phyloP scores from a whole-genome alignment of 2,888 invertebrate species.

The Sclerodermus sp. region DNA sequence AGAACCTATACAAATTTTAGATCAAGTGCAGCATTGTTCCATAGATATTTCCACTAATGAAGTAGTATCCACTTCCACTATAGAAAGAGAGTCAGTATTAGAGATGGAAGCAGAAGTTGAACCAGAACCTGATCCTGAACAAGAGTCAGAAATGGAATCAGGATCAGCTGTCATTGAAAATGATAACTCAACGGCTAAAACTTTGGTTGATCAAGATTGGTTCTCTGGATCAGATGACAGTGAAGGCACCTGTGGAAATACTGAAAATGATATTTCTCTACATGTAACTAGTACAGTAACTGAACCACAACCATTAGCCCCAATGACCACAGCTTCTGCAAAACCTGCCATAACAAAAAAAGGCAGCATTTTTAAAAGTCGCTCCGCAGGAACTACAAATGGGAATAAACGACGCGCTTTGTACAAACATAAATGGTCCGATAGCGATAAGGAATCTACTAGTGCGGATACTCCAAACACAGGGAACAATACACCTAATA shows the following conservation, averaged over 20 bases:
- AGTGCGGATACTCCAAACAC: conserved; percentile 33
- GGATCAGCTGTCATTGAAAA: conserved; percentile 20
- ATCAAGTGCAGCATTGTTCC: conserved; percentile 43
- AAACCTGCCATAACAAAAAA: conserved; percentile 64
- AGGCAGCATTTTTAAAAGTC: conserved; percentile 87
- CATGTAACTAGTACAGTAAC: conserved; percentile 53
- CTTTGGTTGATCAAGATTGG: conserved; percentile 55
- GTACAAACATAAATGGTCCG: conserved; percentile 89
- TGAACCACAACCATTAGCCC: conserved; percentile 45
- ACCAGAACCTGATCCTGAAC: conserved; percentile 31
- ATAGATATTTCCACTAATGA: conserved; percentile 32
- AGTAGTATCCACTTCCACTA: conserved; percentile 24
- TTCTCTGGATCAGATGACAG: conserved; percentile 55
- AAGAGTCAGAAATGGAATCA: conserved; percentile 13
- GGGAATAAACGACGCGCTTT: conserved; percentile 75
- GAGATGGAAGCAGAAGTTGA: conserved; percentile 35
- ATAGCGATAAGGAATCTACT: conserved; percentile 64
- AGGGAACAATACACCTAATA: conserved; percentile 31
- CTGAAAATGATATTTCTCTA: conserved; percentile 56
- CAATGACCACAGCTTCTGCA: conserved; percentile 17
- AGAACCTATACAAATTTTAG: conserved; percentile 9
- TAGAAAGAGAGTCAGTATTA: conserved; percentile 40
- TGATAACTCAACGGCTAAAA: conserved; percentile 43
- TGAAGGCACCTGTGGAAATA: conserved; percentile 59
- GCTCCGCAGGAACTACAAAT: conserved; percentile 69